A percentile compares a stretch with the other conserved stretches of the same genome.
Evolutionary conservation across 2,888 invertebrate species (phyloP).

Genomic region (Zaprionus bogoriensis): DNA sequence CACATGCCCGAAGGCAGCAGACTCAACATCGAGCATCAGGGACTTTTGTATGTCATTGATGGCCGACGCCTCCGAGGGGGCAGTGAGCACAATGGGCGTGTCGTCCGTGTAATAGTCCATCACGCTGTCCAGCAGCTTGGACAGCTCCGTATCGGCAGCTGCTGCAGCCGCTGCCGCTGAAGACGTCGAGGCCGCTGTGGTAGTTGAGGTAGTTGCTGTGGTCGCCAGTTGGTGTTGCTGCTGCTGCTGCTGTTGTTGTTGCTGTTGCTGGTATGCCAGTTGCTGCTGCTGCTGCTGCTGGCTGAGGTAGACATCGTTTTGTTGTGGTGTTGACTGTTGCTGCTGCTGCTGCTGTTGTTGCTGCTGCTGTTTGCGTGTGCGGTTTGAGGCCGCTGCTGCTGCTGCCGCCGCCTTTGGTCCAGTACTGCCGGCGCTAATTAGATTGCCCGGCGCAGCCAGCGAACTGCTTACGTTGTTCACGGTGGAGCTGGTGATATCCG

Average conservation of each 20-base stretch:
- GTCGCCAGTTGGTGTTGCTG: slow-evolving; percentile 66
- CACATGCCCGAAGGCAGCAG: slow-evolving; percentile 81
- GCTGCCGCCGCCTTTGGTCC: slow-evolving; percentile 83
- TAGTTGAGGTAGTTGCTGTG: slow-evolving; percentile 81
- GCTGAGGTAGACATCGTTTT: slow-evolving; percentile 82
- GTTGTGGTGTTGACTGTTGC: slow-evolving; percentile 66
- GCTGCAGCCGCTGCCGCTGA: slow-evolving; percentile 78
- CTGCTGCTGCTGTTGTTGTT: slow-evolving; percentile 67
- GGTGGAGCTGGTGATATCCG: slow-evolving; percentile 81
- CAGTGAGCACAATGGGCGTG: slow-evolving; percentile 70
- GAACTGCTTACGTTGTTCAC: slow-evolving; percentile 75
- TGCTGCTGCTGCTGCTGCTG: slow-evolving; percentile 81
- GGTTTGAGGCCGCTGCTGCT: slow-evolving; percentile 82
- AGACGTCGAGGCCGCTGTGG: slow-evolving; percentile 69
- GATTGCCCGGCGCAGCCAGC: slow-evolving; percentile 65
- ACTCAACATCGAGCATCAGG: slow-evolving; percentile 94
- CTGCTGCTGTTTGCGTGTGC: slow-evolving; percentile 80
- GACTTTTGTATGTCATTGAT: slow-evolving; percentile 95
- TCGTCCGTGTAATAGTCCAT: slow-evolving; percentile 90
- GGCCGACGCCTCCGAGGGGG: slow-evolving; percentile 83
- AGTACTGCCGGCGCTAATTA: slow-evolving; percentile 66
- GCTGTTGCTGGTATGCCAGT: slow-evolving; percentile 60
- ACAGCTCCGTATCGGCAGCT: slow-evolving; percentile 87
- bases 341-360: slow-evolving; percentile 70
- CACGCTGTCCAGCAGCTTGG: slow-evolving; percentile 92